A percentile compares a stretch with the other conserved stretches of the same genome.
phyloP scores from a whole-genome alignment of 2,797 vertebrate species.

The Halcyon leucocephala region DNA sequence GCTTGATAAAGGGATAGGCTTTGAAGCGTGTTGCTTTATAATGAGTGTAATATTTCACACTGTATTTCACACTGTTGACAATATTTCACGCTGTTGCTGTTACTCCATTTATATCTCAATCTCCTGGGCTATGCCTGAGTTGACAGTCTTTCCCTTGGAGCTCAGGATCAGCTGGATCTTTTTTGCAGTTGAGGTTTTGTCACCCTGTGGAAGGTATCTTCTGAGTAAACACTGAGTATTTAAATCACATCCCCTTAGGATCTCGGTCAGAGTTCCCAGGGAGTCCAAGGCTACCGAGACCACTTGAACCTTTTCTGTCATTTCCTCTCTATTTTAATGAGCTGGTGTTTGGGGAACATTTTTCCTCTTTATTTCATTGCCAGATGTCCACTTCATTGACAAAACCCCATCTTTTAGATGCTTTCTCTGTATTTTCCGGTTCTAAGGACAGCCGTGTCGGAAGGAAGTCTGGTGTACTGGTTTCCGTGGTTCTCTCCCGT shows the following conservation, averaged over 20 bases:
- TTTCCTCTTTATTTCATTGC: not conserved
- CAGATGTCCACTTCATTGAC: not conserved
- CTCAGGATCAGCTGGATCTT: not conserved
- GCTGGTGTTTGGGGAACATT: not conserved
- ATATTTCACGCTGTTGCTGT: slow-evolving; percentile 2
- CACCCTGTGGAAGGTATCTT: not conserved
- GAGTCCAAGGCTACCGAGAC: not conserved
- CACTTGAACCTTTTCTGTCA: not conserved
- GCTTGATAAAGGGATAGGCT: not conserved
- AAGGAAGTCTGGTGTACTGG: not conserved
- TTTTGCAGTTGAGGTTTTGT: not conserved
- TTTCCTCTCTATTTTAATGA: not conserved
- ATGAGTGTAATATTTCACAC: slow-evolving; percentile 62
- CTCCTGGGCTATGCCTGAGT: not conserved
- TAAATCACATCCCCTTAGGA: not conserved
- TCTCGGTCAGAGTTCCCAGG: not conserved
- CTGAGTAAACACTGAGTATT: not conserved
- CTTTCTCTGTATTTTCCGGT: not conserved
- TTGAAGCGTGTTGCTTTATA: not conserved
- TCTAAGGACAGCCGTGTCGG: not conserved
- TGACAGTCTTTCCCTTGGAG: not conserved
- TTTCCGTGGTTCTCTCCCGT: not conserved
- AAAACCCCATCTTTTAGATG: not conserved
- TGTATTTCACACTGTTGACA: slow-evolving; percentile 38
- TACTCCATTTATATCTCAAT: slow-evolving; percentile 39